Conservation (phyloP, 2,113 vertebrate genomes). For the Cyprinodon brontotheroides region DNA sequence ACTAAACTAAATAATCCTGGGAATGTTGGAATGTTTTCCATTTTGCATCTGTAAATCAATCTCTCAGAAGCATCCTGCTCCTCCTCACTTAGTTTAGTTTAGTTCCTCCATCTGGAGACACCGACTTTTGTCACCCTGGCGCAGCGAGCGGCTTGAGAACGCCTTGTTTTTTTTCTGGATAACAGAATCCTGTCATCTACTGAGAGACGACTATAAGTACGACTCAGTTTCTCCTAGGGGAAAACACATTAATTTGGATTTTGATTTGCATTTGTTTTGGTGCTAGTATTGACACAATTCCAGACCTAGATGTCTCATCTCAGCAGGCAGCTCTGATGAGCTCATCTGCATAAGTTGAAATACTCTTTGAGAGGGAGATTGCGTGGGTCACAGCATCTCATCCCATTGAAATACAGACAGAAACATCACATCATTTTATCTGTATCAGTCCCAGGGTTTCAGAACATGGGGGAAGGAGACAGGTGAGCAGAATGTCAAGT, state of each 20-base stretch:
- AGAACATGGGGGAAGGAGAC: conserved; percentile 64
- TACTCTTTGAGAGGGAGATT: conserved; percentile 79
- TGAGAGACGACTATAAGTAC: conserved; percentile 73
- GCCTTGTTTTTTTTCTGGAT: conserved; percentile 67
- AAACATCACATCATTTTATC: conserved; percentile 75
- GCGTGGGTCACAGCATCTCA: conserved; percentile 79
- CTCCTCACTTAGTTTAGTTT: conserved; percentile 48
- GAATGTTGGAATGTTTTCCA: conserved; percentile 38
- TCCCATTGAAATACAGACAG: conserved; percentile 75
- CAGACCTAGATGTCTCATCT: conserved; percentile 80
- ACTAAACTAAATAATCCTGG: conserved; percentile 32
- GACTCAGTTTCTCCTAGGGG: conserved; percentile 75
- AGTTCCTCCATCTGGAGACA: conserved; percentile 56
- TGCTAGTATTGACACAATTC: conserved; percentile 81
- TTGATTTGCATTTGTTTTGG: conserved; percentile 83
- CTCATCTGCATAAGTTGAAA: conserved; percentile 83
- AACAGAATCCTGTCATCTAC: conserved; percentile 79
- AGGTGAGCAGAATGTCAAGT: conserved; percentile 77
- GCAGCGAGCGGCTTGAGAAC: conserved; percentile 59
- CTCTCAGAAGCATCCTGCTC: conserved; percentile 37
- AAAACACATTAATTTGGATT: conserved; percentile 82
- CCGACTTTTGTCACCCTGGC: conserved; percentile 59
- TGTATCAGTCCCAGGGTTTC: conserved; percentile 68
- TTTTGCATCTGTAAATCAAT: conserved; percentile 52
- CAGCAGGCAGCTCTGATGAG: conserved; percentile 80